Evolutionary conservation across 2,113 vertebrate genomes (phyloP).

Genomic region (Sakesphorus luctuosus): DNA sequence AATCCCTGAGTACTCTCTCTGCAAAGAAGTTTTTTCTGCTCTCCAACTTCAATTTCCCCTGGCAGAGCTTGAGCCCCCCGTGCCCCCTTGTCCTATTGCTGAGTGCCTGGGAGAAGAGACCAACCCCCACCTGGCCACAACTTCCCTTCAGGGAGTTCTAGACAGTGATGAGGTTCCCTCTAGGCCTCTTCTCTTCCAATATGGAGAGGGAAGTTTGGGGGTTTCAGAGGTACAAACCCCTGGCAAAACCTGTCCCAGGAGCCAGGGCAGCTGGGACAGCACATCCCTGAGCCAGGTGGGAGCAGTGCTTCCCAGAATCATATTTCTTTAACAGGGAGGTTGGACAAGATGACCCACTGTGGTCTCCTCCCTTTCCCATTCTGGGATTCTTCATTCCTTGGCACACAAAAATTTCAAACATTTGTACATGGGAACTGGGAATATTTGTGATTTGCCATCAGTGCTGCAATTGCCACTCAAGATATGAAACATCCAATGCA

Average conservation of each 20-base stretch:
- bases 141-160: no score
- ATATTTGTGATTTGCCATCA: not conserved
- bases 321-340: not conserved
- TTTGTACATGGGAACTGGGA: not conserved
- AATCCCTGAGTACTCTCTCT: no score
- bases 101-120: no score
- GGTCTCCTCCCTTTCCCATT: not conserved
- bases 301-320: not conserved
- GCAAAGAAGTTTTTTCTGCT: no score
- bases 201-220: not conserved
- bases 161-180: no score
- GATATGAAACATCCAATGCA: not conserved
- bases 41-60: no score
- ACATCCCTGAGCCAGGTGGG: not conserved
- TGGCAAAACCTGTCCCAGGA: not conserved
- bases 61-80: no score
- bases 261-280: not conserved
- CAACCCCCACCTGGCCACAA: no score
- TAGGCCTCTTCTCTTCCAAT: not conserved
- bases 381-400: not conserved
- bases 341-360: not conserved
- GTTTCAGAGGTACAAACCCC: not conserved
- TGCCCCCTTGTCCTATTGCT: no score
- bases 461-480: accelerated
- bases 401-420: not conserved